Percentiles rank a stretch among this genome's conserved stretches.
phyloP scores from a whole-genome alignment of 2,113 vertebrate genomes.

The Chrysochloris asiatica region DNA sequence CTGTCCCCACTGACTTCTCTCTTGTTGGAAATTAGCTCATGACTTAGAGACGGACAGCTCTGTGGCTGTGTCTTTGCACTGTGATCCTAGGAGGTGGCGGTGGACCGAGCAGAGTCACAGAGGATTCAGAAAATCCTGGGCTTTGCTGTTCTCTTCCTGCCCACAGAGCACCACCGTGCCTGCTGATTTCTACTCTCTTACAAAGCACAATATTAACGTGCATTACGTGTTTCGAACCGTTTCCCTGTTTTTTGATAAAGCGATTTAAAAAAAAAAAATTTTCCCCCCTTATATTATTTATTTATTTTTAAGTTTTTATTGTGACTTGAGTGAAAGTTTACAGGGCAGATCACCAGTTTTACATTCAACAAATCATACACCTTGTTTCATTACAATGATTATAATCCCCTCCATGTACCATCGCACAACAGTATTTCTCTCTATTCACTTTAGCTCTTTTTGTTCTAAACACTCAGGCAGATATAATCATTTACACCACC shows the following conservation, averaged over 20 bases:
- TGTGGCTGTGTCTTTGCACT: neutral
- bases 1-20: constrained; percentile 37
- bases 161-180: neutral
- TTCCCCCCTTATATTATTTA: neutral
- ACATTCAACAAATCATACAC: too few species aligned
- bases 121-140: neutral
- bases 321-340: too few species aligned
- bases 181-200: constrained; percentile 9
- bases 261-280: neutral
- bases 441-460: too few species aligned
- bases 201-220: constrained; percentile 8
- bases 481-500: too few species aligned
- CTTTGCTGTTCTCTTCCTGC: neutral
- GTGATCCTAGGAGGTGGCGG: neutral
- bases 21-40: constrained; percentile 57
- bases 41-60: constrained; percentile 28
- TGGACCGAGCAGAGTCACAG: neutral
- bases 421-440: too few species aligned
- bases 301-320: too few species aligned
- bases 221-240: neutral
- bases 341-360: too few species aligned
- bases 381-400: too few species aligned
- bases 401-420: too few species aligned
- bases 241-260: neutral
- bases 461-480: too few species aligned